phyloP scores from a whole-genome alignment of 2,113 vertebrate species.

The Isichthys henryi region DNA sequence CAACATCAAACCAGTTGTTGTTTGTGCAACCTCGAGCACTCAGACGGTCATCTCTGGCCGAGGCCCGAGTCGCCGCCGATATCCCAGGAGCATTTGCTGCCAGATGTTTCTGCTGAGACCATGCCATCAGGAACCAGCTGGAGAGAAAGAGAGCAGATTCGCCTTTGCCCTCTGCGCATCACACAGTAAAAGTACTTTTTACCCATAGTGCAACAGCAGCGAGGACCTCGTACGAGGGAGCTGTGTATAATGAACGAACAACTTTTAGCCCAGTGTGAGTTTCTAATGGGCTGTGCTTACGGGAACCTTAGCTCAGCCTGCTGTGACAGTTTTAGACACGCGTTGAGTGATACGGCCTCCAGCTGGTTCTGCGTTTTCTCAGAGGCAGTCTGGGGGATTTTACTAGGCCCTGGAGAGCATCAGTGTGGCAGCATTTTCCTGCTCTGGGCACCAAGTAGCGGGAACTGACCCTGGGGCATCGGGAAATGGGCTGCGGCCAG shows the following conservation, averaged over 20 bases:
- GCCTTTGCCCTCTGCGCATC: slow-evolving; percentile 4
- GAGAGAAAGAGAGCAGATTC: slow-evolving; percentile 11
- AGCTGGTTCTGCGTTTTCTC: background rate
- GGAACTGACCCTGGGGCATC: background rate
- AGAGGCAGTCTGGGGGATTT: background rate
- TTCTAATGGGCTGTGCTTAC: background rate
- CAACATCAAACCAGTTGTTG: slow-evolving; percentile 47
- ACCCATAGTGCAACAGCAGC: slow-evolving; percentile 20
- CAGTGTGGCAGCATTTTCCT: background rate
- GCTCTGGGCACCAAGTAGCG: background rate
- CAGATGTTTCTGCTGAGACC: slow-evolving; percentile 40
- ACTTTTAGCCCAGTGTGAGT: background rate
- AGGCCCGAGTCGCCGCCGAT: slow-evolving; percentile 39
- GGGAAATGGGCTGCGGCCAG: background rate
- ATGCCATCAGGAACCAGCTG: background rate
- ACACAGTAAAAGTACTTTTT: slow-evolving; percentile 9
- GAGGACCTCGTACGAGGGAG: background rate
- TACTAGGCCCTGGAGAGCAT: background rate
- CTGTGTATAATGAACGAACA: background rate
- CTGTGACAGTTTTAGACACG: background rate
- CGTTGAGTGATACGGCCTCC: background rate
- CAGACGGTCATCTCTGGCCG: slow-evolving; percentile 15
- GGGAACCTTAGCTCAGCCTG: background rate
- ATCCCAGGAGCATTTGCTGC: slow-evolving; percentile 43
- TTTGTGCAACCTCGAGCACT: slow-evolving; percentile 52